Percentiles rank a stretch among this genome's conserved stretches.
Evolutionary conservation across 1,140 invertebrate species (phyloP).

Genomic region (Ips nitidus): DNA sequence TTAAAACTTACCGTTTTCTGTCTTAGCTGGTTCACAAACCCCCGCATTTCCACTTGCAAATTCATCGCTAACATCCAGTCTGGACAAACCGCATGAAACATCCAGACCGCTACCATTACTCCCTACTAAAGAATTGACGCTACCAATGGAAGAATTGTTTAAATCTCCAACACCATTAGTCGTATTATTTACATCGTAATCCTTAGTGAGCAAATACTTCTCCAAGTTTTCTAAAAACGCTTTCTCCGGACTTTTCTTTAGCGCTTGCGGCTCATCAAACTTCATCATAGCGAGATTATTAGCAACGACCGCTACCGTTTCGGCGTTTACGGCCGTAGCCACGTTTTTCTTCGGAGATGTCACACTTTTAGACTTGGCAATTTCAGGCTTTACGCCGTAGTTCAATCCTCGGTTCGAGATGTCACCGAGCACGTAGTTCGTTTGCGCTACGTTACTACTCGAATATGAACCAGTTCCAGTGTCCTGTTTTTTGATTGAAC

Average conservation of each 20-base stretch:
- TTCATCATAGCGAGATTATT: conserved; percentile 36
- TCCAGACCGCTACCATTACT: no score
- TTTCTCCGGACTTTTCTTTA: conserved; percentile 15
- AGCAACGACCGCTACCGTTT: conserved; percentile 19
- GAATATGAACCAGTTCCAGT: neutral
- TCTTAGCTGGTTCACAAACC: no score
- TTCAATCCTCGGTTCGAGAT: conserved; percentile 39
- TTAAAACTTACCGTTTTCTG: neutral
- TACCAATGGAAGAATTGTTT: no score
- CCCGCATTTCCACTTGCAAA: no score
- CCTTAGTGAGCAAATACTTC: conserved; percentile 36
- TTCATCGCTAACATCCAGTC: no score
- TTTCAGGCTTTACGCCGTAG: conserved; percentile 27
- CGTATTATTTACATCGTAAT: neutral
- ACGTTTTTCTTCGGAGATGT: conserved; percentile 35
- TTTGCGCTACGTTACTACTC: neutral
- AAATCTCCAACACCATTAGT: no score
- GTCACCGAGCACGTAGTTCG: conserved; percentile 37
- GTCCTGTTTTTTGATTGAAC: neutral
- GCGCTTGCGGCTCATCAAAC: conserved; percentile 27
- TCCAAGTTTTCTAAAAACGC: conserved; percentile 41
- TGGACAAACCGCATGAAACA: no score
- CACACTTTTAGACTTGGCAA: conserved; percentile 37
- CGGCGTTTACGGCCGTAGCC: conserved; percentile 26
- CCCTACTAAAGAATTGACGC: no score